Percentiles rank a stretch among this genome's conserved stretches.
These are phyloP conservation scores for Sialis lutaria DNA, from an alignment of 2,888 invertebrate genomes.

Conservation along the genomic window DNA sequence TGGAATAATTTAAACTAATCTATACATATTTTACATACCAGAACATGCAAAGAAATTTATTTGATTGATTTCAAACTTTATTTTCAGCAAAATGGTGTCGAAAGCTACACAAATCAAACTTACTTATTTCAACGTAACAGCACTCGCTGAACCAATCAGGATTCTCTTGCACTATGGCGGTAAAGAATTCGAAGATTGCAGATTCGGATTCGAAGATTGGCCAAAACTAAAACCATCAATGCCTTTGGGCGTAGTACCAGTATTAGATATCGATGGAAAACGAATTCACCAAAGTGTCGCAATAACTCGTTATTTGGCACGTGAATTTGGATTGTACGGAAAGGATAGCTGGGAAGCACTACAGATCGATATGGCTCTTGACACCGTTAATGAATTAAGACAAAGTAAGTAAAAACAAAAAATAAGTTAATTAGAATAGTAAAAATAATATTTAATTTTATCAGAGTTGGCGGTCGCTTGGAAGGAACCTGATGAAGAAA, in stretches of 20 bases:
- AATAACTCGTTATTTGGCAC: conserved; percentile 42
- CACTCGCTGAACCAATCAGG: conserved; percentile 42
- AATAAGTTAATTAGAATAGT: conserved; percentile 17
- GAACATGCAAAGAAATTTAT: neutral
- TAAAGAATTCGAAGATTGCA: conserved; percentile 39
- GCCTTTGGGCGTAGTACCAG: conserved; percentile 46
- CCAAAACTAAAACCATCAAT: conserved; percentile 34
- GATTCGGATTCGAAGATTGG: conserved; percentile 37
- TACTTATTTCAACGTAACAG: conserved; percentile 42
- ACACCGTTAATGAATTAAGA: conserved; percentile 41
- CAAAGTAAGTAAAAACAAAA: conserved; percentile 30
- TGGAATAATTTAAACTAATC: too few relatives aligned
- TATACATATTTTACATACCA: too few relatives aligned
- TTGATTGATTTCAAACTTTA: neutral
- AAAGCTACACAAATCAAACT: conserved; percentile 32
- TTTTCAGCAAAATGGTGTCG: neutral
- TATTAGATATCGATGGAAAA: conserved; percentile 44
- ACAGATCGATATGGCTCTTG: conserved; percentile 41
- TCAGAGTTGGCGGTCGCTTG: conserved; percentile 32
- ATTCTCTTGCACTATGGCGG: conserved; percentile 41
- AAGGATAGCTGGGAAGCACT: conserved; percentile 36
- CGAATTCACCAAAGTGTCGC: conserved; percentile 37
- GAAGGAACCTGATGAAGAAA: conserved; percentile 32
- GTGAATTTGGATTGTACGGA: conserved; percentile 38
- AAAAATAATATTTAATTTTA: conserved; percentile 2